Conservation (phyloP, 2,797 vertebrate species). For the Protonibea diacanthus region DNA sequence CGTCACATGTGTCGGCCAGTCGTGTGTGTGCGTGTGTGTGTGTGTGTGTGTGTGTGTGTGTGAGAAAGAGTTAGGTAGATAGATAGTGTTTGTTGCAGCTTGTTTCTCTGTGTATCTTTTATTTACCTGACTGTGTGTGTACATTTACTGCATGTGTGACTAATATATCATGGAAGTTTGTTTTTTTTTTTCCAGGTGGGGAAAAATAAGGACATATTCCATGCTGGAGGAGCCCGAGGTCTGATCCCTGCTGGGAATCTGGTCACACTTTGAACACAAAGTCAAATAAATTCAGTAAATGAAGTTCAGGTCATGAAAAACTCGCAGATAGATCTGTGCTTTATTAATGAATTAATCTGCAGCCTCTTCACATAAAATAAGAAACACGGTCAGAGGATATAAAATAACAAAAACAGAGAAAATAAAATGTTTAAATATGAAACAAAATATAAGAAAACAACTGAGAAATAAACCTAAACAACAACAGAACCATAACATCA, state of each 20-base stretch:
- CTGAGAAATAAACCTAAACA: too few relatives aligned
- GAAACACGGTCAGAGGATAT: too few relatives aligned
- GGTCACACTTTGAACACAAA: not conserved
- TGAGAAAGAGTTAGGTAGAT: not conserved
- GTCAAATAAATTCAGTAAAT: not conserved
- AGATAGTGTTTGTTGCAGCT: not conserved
- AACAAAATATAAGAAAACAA: too few relatives aligned
- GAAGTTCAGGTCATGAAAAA: not conserved
- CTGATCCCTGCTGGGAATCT: not conserved
- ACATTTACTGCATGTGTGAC: slow-evolving; percentile 3
- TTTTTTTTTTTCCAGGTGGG: not conserved
- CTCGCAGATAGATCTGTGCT: too few relatives aligned
- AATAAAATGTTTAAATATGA: too few relatives aligned
- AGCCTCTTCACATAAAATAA: too few relatives aligned
- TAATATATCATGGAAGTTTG: slow-evolving; percentile 9
- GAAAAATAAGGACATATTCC: not conserved
- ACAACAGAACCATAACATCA: too few relatives aligned
- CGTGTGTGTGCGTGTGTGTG: slow-evolving; percentile 10
- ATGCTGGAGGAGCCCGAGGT: not conserved
- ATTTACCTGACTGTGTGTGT: slow-evolving; percentile 16
- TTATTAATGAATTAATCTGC: too few relatives aligned
- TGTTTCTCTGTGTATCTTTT: not conserved
- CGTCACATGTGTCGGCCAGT: slow-evolving; percentile 14
- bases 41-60: not conserved
- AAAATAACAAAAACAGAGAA: too few relatives aligned